These are phyloP conservation scores for Psittacula derbiana DNA, from an alignment of 2,797 vertebrate species.

Conservation along the genomic window DNA sequence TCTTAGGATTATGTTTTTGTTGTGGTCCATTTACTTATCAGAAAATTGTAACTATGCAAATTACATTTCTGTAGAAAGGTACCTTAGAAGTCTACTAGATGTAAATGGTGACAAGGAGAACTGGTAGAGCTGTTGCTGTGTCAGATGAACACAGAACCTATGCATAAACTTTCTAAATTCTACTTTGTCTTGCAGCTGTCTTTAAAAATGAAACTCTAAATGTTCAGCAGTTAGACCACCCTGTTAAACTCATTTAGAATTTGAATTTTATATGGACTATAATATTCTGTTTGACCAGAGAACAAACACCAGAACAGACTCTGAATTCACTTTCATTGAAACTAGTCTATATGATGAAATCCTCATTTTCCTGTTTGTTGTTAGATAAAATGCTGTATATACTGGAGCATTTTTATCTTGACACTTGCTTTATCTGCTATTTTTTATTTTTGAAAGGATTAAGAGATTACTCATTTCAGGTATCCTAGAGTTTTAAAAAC, in stretches of 20 bases:
- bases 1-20: background rate
- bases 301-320: background rate
- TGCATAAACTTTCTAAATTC: background rate
- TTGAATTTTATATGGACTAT: background rate
- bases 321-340: background rate
- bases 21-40: background rate
- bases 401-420: background rate
- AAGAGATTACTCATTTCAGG: background rate
- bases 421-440: background rate
- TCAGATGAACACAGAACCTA: background rate
- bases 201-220: background rate
- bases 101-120: background rate
- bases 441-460: background rate
- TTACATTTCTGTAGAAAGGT: background rate
- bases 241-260: background rate
- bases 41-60: background rate
- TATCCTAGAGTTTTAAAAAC: background rate
- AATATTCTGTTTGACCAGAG: background rate
- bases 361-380: background rate
- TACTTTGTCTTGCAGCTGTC: background rate
- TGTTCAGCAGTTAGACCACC: background rate
- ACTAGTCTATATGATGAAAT: background rate
- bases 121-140: background rate
- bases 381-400: background rate
- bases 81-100: background rate